A percentile compares a stretch with the other conserved stretches of the same genome.
Evolutionary conservation across 2,113 vertebrate species (phyloP).

Genomic region (Pteruthius melanotis): DNA sequence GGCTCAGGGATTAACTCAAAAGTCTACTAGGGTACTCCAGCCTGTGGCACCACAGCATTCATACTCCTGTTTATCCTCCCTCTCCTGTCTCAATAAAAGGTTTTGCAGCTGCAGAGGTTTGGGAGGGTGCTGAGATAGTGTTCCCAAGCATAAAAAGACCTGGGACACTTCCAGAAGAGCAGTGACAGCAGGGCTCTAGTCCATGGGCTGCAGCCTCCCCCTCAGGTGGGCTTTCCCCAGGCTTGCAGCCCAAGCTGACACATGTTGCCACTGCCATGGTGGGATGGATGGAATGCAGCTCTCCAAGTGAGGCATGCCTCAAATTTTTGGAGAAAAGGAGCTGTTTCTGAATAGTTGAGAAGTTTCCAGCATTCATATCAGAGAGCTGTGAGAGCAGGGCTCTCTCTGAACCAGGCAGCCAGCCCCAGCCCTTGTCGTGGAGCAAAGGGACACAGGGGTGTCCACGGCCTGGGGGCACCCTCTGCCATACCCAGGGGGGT

Average conservation of each 20-base stretch:
- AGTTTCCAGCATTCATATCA: neutral
- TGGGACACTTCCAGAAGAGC: neutral
- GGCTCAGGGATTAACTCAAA: neutral
- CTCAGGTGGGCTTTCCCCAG: neutral
- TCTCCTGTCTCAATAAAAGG: neutral
- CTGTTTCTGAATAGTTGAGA: neutral
- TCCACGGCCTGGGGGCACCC: neutral
- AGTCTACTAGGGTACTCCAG: neutral
- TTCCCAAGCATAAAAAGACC: neutral
- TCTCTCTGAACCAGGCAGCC: neutral
- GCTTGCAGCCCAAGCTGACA: neutral
- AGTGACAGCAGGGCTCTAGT: no score
- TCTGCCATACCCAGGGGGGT: neutral
- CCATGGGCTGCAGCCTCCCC: neutral
- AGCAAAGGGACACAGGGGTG: neutral
- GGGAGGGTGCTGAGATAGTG: neutral
- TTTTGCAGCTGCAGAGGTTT: neutral
- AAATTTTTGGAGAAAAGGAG: neutral
- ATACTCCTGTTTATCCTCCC: neutral
- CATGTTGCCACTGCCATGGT: neutral
- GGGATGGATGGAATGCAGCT: neutral
- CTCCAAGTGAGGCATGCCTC: neutral
- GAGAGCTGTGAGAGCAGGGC: neutral
- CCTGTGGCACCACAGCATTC: rapidly evolving
- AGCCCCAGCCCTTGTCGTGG: neutral